Conservation (phyloP, 2,113 vertebrate genomes). For the Colinus virginianus region DNA sequence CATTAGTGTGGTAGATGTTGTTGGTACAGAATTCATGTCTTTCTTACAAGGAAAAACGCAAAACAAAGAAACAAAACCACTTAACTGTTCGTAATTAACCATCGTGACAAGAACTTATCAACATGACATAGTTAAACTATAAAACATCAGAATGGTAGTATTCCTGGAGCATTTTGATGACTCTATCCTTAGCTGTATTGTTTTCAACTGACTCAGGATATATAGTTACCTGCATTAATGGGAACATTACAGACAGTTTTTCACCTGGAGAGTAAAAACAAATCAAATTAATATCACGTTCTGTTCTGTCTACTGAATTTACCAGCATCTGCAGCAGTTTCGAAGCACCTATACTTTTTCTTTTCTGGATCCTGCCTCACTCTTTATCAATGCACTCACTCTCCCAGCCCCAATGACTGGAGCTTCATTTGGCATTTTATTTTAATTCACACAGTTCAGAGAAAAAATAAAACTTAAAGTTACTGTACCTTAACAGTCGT, state of each 20-base stretch:
- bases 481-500: conserved; percentile 85
- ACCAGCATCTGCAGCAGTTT: neutral
- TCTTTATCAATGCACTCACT: neutral
- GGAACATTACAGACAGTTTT: conserved; percentile 26
- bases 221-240: conserved; percentile 32
- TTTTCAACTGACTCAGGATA: conserved; percentile 49
- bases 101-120: neutral
- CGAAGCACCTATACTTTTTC: neutral
- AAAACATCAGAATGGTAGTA: neutral
- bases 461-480: conserved; percentile 83
- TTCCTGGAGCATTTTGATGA: conserved; percentile 36
- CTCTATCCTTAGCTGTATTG: conserved; percentile 33
- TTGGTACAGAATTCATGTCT: neutral
- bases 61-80: neutral
- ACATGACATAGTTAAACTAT: neutral
- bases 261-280: conserved; percentile 30
- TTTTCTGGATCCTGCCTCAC: neutral
- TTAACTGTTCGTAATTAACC: conserved; percentile 14
- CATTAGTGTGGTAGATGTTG: neutral
- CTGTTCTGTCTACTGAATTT: neutral
- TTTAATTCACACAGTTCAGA: conserved; percentile 66
- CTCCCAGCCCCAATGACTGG: conserved; percentile 13
- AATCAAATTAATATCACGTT: neutral
- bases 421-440: conserved; percentile 55
- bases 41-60: conserved; percentile 12